These are phyloP conservation scores for Forbesichthys agassizii DNA, from an alignment of 2,113 vertebrate genomes.

Conservation along the genomic window DNA sequence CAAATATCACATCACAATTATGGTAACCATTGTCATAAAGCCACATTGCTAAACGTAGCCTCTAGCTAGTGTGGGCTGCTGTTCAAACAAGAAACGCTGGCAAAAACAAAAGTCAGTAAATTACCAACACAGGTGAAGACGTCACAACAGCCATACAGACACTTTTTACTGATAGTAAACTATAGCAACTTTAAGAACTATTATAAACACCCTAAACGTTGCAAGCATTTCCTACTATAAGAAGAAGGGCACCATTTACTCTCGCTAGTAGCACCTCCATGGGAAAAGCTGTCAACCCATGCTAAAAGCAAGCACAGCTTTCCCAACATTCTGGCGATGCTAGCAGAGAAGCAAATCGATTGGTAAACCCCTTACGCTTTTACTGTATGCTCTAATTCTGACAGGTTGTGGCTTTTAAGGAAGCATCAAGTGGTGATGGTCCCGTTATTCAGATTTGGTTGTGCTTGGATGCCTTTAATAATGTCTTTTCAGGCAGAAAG, in stretches of 20 bases:
- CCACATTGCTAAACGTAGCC: conserved; percentile 38
- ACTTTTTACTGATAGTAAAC: not conserved
- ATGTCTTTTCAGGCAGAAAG: not conserved
- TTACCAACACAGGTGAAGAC: not conserved
- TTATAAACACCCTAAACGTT: not conserved
- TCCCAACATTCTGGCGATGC: conserved; percentile 41
- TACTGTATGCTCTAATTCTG: conserved; percentile 21
- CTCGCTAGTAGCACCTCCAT: conserved; percentile 27
- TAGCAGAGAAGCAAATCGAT: conserved; percentile 37
- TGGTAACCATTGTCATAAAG: conserved; percentile 58
- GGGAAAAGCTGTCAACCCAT: conserved; percentile 19
- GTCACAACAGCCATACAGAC: not conserved
- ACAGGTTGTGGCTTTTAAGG: conserved; percentile 16
- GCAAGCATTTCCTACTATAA: not conserved
- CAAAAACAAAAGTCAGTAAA: not conserved
- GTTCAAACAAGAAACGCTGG: conserved; percentile 18
- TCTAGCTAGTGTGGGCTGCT: conserved; percentile 22
- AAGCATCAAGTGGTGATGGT: conserved; percentile 31
- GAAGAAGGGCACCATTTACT: conserved; percentile 15
- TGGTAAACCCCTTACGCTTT: conserved; percentile 42
- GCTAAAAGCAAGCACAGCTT: conserved; percentile 43
- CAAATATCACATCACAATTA: conserved; percentile 65
- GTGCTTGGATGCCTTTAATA: not conserved
- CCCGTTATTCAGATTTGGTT: conserved; percentile 10
- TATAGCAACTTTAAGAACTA: not conserved